Evolutionary conservation across 1,140 invertebrate species (phyloP).

Genomic region (Proales similis): DNA sequence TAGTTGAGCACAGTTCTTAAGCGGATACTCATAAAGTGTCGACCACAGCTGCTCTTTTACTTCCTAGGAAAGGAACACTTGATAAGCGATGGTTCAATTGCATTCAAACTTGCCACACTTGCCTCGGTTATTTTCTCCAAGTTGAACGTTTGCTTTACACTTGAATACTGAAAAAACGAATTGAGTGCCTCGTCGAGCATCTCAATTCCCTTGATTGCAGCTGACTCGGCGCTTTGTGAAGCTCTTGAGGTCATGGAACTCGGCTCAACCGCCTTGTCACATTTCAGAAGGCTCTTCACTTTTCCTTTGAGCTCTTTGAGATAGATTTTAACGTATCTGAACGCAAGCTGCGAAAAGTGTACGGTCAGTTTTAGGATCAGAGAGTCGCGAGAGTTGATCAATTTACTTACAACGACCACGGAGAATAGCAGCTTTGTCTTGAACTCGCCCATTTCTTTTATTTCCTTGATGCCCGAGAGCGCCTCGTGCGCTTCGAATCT

Average conservation of each 20-base stretch:
- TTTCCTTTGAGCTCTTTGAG: conserved; percentile 26
- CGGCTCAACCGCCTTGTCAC: no score
- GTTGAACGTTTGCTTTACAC: no score
- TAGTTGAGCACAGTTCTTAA: conserved; percentile 19
- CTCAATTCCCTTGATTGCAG: no score
- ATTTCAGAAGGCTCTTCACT: conserved; percentile 1
- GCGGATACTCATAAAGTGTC: conserved; percentile 28
- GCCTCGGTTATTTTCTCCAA: no score
- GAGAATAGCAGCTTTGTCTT: conserved; percentile 33
- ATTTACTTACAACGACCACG: conserved; percentile 30
- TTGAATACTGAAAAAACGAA: no score
- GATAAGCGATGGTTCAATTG: background rate
- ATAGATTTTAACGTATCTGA: conserved; percentile 32
- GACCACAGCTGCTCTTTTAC: conserved; percentile 32
- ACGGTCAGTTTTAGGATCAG: background rate
- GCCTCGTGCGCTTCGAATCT: conserved; percentile 20
- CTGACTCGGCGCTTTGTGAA: no score
- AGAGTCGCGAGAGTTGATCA: background rate
- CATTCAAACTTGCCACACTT: background rate
- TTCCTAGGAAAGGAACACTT: conserved; percentile 25
- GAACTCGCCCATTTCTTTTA: conserved; percentile 5
- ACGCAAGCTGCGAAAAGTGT: conserved; percentile 16
- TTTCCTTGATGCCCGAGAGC: conserved; percentile 12
- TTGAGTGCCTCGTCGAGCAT: no score
- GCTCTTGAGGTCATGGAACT: no score